A percentile compares a stretch with the other conserved stretches of the same genome.
Evolutionary conservation across 2,113 vertebrate species (phyloP).

Genomic region (Tachuris rubrigastra): DNA sequence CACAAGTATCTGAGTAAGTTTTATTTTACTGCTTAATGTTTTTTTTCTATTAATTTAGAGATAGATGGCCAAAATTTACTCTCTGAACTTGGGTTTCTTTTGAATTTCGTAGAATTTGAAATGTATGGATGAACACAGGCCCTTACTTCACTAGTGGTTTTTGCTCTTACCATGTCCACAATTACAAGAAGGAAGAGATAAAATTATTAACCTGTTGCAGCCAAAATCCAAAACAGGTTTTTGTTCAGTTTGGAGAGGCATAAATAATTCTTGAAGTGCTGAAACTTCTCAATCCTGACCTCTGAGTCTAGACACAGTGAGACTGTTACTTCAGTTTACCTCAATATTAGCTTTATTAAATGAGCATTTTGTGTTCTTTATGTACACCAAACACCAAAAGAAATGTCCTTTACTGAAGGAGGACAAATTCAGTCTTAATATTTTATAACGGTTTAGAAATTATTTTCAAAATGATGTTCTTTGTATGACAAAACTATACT

Average conservation of each 20-base stretch:
- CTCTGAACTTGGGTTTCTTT: not conserved
- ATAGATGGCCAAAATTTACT: not conserved
- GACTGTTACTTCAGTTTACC: not conserved
- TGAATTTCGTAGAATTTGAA: not conserved
- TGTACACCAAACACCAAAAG: fast-evolving
- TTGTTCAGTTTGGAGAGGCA: not conserved
- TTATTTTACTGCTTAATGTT: conserved; percentile 14
- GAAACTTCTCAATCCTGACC: not conserved
- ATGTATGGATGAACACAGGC: not conserved
- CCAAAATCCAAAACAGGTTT: not conserved
- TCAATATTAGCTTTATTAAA: not conserved
- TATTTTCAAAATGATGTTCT: not conserved
- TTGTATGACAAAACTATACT: not conserved
- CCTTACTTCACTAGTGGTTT: not conserved
- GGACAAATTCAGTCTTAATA: not conserved
- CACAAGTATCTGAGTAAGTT: conserved; percentile 80
- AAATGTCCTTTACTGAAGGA: not conserved
- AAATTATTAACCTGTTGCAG: not conserved
- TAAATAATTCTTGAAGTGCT: not conserved
- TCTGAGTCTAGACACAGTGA: not conserved
- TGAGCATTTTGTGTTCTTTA: not conserved
- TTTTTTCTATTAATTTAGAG: not conserved
- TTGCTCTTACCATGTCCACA: not conserved
- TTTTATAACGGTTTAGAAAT: not conserved
- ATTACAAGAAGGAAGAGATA: not conserved